A percentile compares a stretch with the other conserved stretches of the same genome.
These are phyloP conservation scores for Cordilura impudica DNA, from an alignment of 2,888 invertebrate species.

Conservation along the genomic window DNA sequence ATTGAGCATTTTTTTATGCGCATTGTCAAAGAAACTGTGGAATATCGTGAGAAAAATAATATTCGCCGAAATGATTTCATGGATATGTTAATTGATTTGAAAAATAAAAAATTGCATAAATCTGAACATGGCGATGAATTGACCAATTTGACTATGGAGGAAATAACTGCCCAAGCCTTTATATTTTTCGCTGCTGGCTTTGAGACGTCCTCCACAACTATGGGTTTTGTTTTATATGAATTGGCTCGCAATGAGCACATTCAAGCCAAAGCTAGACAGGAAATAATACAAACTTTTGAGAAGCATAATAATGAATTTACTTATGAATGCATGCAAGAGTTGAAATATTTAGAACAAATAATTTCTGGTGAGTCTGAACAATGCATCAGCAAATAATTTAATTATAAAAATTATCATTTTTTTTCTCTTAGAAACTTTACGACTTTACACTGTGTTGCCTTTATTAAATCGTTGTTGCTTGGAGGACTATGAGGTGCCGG, in stretches of 20 bases:
- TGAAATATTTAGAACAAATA: conserved; percentile 79
- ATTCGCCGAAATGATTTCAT: conserved; percentile 79
- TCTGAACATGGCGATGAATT: conserved; percentile 68
- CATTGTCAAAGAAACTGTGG: conserved; percentile 75
- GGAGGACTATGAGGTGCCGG: conserved; percentile 79
- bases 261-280: conserved; percentile 67
- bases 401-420: not conserved
- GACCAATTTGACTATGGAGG: conserved; percentile 66
- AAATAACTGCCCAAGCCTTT: conserved; percentile 70
- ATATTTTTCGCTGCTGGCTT: conserved; percentile 79
- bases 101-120: conserved; percentile 67
- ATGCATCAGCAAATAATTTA: not conserved
- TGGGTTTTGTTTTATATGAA: conserved; percentile 78
- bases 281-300: conserved; percentile 75
- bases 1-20: conserved; percentile 73
- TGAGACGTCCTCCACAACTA: conserved; percentile 82
- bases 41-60: conserved; percentile 73
- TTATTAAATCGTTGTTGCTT: conserved; percentile 79
- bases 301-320: conserved; percentile 75
- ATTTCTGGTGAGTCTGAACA: conserved; percentile 74
- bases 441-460: conserved; percentile 80
- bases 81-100: conserved; percentile 78
- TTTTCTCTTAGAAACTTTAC: conserved; percentile 74
- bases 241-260: conserved; percentile 67
- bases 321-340: conserved; percentile 78